Conservation (phyloP, 2,888 invertebrate genomes). For the Apamea crenata region DNA sequence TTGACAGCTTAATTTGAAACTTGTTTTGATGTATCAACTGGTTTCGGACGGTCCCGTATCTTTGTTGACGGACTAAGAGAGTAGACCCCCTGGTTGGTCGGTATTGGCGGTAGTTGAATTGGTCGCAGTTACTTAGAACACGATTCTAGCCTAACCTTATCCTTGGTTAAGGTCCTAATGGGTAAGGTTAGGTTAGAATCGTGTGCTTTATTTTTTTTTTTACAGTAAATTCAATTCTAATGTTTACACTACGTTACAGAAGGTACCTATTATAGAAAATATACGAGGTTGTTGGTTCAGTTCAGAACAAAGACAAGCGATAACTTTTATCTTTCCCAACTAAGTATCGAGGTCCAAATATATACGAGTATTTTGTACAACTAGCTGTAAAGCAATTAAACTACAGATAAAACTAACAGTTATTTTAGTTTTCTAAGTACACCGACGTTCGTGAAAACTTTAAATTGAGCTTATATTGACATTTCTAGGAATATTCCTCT, state of each 20-base stretch:
- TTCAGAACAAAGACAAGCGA: constrained; percentile 15
- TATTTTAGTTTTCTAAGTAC: constrained; percentile 49
- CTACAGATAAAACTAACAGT: constrained; percentile 33
- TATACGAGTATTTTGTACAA: constrained; percentile 17
- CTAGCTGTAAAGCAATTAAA: constrained; percentile 34
- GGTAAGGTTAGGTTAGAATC: neutral
- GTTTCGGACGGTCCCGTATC: too few relatives aligned
- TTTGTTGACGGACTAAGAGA: too few relatives aligned
- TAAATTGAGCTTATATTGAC: constrained; percentile 46
- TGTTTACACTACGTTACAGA: constrained; percentile 11
- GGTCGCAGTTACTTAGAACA: too few relatives aligned
- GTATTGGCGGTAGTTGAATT: too few relatives aligned
- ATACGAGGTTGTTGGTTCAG: constrained; percentile 22
- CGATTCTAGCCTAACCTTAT: too few relatives aligned
- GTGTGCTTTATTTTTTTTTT: neutral
- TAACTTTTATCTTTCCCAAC: constrained; percentile 10
- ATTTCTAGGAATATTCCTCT: constrained; percentile 5
- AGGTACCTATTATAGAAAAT: constrained; percentile 4
- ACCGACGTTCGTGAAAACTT: constrained; percentile 47
- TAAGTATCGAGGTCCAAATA: constrained; percentile 17
- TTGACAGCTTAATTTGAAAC: too few relatives aligned
- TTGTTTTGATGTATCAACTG: too few relatives aligned
- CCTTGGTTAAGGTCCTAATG: too few relatives aligned
- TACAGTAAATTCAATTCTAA: neutral
- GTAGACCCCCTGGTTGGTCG: too few relatives aligned